phyloP scores from a whole-genome alignment of 2,113 vertebrate genomes.

The Gavialis gangeticus region DNA sequence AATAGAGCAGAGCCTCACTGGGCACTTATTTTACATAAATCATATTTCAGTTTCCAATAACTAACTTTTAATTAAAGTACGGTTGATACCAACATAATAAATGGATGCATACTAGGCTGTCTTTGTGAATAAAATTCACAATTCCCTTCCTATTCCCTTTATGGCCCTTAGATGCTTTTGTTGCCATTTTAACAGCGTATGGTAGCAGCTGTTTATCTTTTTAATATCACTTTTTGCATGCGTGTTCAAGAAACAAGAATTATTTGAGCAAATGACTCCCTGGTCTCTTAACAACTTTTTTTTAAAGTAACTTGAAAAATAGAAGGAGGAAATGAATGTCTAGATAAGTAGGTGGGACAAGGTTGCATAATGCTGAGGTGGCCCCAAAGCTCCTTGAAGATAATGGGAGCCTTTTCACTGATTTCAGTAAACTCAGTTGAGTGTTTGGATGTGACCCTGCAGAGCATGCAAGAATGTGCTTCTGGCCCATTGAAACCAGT shows the following conservation, averaged over 20 bases:
- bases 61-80: conserved; percentile 76
- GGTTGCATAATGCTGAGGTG: neutral
- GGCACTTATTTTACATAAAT: conserved; percentile 47
- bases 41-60: conserved; percentile 61
- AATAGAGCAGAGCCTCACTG: conserved; percentile 5
- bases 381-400: neutral
- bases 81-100: conserved; percentile 66
- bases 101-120: conserved; percentile 54
- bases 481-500: neutral
- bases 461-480: neutral
- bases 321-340: neutral
- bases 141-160: conserved; percentile 72
- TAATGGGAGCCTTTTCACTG: neutral
- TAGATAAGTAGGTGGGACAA: neutral
- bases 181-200: conserved; percentile 42
- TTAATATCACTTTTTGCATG: conserved; percentile 65
- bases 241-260: conserved; percentile 46
- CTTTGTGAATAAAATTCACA: conserved; percentile 65
- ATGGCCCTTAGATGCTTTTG: conserved; percentile 70
- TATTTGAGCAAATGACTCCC: conserved; percentile 41
- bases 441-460: neutral
- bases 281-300: conserved; percentile 9
- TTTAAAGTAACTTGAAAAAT: conserved; percentile 22
- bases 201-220: conserved; percentile 71
- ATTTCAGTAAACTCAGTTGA: neutral